Evolutionary conservation across 2,797 vertebrate species (phyloP), one percentile per base, ranked within the genome.

Genomic region (Gambelia wislizenii): DNA sequence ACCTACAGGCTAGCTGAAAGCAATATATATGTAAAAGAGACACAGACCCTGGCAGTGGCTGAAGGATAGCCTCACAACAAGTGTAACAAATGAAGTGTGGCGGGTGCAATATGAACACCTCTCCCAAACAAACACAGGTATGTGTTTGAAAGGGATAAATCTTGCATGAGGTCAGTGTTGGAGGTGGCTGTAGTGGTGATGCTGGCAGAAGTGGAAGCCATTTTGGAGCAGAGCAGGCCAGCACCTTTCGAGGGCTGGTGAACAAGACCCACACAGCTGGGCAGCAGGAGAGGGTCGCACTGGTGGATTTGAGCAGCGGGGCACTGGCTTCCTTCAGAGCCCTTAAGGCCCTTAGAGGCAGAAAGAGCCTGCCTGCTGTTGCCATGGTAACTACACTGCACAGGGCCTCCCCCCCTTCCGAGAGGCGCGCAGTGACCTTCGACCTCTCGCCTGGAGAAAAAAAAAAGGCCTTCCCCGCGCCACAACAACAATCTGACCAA

Each of bases 311-410:
- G 47, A 49, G 0, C n/a, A 18, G 67, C 1, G 10, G 9, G 36
- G 3, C 18, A 6, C 69, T 83, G 64, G 82, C 22, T 39, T 9
- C 47, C 5, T n/a, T 5, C 1, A 12, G 10, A 33, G 22, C 69
- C n/a, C 13, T 1, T 4, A 8, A 52, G 27, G n/a, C 2, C 42
- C 64, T 1, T 12, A 56, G n/a, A 8, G n/a, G 14, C 6, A 4
- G 25, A 0, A 16, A 7, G n/a, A 8, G 61, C 30, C 14, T 1
- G 22, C n/a, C 9, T 9, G 13, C 69, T 36, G 90, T 88, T 86
- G 83, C 83, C n/a, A 76, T 83, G 70, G 86, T 0, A 88, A 91
- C 90, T n/a, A n/a, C 64, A 4, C 22, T 22, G 4, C n/a, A 9
- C 83, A 7, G 36, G 9, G 2, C 67, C n/a, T 4, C 20, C 44